Base-by-base conservation (phyloP, 2,113 vertebrate genomes). In the Boleophthalmus pectinirostris region DNA sequence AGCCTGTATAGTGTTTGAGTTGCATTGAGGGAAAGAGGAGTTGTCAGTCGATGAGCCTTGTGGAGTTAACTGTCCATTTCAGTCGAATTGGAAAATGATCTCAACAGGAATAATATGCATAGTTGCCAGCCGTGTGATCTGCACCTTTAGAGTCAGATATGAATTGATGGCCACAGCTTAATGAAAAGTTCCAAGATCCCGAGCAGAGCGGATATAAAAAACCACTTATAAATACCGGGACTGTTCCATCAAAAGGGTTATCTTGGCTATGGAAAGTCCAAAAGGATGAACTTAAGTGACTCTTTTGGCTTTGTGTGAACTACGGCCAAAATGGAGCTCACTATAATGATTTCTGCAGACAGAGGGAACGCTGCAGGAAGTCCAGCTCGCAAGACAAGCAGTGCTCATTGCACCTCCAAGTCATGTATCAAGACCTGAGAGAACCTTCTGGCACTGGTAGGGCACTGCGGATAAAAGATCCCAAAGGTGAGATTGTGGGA, bases 341-440 rank as follows among this genome's bases (percentile, higher is more conserved):
- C 65, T 70, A 65, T 89, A 90, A 93, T 88, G 86, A 84, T 69
- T 89, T 89, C 72, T 86, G 83, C 91, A 91, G 74, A 78, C 64
- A 70, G 23, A 82, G 73, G 65, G 18, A 67, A 66, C 51, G 61
- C 58, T 70, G 69, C 58, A 80, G 54, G 61, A 75, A 68, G 75
- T 47, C 15, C 74, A 73, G 70, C 54, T 20, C 61, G 66, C 83
- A 82, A 85, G 82, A 88, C 79, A 80, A 79, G 80, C 75, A 79
- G 51, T 63, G 2, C 25, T 13, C 21, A 45, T 75, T 29, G 69
- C 66, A 72, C 47, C 78, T 79, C 67, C 13, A 38, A 66, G 82
- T 86, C 76, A 76, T 77, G 33, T 64, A 64, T 64, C 61, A 35
- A 64, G 25, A 86, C 81, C 81, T 82, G 72, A 83, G 72, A 87